A percentile compares a stretch with the other conserved stretches of the same genome.
Evolutionary conservation across 1,140 invertebrate species (phyloP).

Genomic region (Drosophila littoralis): DNA sequence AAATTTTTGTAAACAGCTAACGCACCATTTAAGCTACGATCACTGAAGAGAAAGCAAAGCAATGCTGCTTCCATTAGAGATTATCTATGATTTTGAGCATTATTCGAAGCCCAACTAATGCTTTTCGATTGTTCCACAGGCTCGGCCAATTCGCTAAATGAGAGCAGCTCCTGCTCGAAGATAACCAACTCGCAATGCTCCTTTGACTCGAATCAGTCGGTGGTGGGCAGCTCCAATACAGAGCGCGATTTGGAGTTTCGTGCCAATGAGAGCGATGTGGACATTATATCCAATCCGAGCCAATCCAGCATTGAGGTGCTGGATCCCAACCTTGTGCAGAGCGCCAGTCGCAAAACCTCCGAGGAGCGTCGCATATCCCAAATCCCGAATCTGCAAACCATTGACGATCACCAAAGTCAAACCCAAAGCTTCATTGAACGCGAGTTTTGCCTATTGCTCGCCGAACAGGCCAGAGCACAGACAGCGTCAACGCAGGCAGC

Average conservation of each 20-base stretch:
- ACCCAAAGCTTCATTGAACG: constrained; percentile 65
- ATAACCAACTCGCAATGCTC: constrained; percentile 81
- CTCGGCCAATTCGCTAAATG: constrained; percentile 84
- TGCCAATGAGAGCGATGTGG: constrained; percentile 87
- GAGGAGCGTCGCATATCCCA: constrained; percentile 71
- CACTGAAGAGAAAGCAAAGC: constrained; percentile 14
- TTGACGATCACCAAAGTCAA: constrained; percentile 54
- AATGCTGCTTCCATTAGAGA: constrained; percentile 72
- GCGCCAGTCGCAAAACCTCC: constrained; percentile 79
- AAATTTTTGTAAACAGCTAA: constrained; percentile 32
- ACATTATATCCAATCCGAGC: constrained; percentile 88
- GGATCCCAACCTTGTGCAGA: constrained; percentile 84
- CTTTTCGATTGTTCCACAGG: constrained; percentile 49
- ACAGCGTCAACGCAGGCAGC: background rate
- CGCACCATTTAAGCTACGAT: constrained; percentile 10
- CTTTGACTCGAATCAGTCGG: constrained; percentile 80
- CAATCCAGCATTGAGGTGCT: constrained; percentile 88
- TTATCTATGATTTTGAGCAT: background rate
- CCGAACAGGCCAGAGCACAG: constrained; percentile 15
- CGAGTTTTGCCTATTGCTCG: constrained; percentile 44
- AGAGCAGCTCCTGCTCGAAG: constrained; percentile 82
- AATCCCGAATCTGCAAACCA: constrained; percentile 52
- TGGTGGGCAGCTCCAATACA: constrained; percentile 83
- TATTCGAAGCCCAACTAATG: constrained; percentile 2
- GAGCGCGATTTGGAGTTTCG: constrained; percentile 76